Evolutionary conservation across 2,888 invertebrate species (phyloP).

Genomic region (Melanostoma mellinum): DNA sequence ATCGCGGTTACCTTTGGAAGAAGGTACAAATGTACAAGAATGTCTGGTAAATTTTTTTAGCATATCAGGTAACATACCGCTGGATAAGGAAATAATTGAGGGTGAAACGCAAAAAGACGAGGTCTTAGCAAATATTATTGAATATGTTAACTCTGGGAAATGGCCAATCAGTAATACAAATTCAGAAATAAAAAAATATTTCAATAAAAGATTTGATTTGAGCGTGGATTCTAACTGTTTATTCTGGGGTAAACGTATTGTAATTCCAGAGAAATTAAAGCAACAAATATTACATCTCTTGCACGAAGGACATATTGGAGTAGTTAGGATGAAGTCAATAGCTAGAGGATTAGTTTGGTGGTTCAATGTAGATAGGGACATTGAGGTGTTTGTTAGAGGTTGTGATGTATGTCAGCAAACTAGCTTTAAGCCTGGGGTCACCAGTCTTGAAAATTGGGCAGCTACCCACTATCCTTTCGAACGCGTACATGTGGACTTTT

Average conservation of each 20-base stretch:
- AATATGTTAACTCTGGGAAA: background rate
- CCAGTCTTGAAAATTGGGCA: slow-evolving; percentile 15
- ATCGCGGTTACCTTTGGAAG: background rate
- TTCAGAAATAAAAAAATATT: no score
- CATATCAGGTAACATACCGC: background rate
- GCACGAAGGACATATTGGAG: background rate
- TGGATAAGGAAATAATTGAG: no score
- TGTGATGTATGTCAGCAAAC: slow-evolving; percentile 10
- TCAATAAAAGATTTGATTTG: no score
- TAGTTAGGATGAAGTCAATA: no score
- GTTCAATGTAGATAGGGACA: slow-evolving; percentile 11
- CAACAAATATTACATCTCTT: background rate
- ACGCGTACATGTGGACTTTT: slow-evolving; percentile 45
- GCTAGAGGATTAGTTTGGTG: slow-evolving; percentile 5
- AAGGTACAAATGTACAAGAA: slow-evolving; percentile 7
- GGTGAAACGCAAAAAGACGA: no score
- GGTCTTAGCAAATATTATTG: background rate
- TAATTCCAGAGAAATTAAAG: background rate
- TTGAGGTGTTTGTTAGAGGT: slow-evolving; percentile 5
- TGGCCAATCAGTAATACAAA: background rate
- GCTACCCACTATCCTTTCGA: slow-evolving; percentile 43
- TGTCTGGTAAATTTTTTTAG: background rate
- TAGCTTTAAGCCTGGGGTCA: background rate
- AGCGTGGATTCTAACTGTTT: no score
- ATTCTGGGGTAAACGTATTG: background rate